These are phyloP conservation scores for Platorchestia sp. DNA, from an alignment of 1,140 invertebrate species.

Conservation along the genomic window DNA sequence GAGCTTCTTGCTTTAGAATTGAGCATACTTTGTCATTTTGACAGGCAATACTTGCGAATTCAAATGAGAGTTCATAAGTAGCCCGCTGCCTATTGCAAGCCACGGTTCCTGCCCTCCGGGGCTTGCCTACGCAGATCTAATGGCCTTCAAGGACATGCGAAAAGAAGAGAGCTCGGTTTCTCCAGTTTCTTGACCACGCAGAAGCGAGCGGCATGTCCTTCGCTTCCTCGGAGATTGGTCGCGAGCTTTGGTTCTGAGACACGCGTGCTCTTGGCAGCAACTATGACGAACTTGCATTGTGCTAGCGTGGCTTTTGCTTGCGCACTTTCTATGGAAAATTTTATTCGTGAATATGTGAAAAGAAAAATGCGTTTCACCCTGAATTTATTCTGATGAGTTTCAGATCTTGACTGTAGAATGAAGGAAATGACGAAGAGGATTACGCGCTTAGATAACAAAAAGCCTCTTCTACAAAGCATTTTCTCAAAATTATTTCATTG, in stretches of 20 bases:
- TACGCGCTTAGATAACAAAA: background rate
- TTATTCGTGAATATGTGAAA: background rate
- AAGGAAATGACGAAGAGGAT: background rate
- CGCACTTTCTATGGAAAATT: background rate
- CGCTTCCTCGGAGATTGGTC: background rate
- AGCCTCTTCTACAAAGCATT: background rate
- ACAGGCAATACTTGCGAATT: background rate
- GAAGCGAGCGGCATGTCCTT: background rate
- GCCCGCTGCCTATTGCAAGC: background rate
- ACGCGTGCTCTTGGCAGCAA: background rate
- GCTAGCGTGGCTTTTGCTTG: background rate
- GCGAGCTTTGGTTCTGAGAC: background rate
- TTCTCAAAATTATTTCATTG: background rate
- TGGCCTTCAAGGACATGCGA: background rate
- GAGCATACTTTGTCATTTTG: background rate
- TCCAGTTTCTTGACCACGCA: background rate
- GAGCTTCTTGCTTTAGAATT: background rate
- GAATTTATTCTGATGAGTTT: background rate
- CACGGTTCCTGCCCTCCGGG: background rate
- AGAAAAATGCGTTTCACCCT: background rate
- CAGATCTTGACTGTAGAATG: background rate
- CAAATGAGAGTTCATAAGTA: background rate
- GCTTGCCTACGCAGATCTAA: background rate
- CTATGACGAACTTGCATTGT: background rate
- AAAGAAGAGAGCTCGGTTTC: background rate